A percentile compares a stretch with the other conserved stretches of the same genome.
Conservation (phyloP, 1,140 invertebrate genomes). For the Agrypnia vestita region DNA sequence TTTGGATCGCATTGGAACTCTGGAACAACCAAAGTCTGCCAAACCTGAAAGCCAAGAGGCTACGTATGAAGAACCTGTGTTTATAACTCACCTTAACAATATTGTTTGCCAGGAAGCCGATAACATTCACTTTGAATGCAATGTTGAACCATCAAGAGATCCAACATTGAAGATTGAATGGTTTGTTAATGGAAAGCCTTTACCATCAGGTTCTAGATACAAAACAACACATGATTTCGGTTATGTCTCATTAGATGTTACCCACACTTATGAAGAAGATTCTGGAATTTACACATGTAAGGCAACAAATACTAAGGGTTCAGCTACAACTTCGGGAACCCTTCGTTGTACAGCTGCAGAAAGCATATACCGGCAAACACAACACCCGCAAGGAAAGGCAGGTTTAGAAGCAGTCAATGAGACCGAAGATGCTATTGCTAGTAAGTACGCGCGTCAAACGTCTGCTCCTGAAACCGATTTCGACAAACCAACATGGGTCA, state of each 20-base stretch:
- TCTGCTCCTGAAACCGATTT: conserved; percentile 83
- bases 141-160: conserved; percentile 94
- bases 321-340: conserved; percentile 90
- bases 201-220: conserved; percentile 85
- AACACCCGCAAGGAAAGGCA: conserved; percentile 91
- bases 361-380: conserved; percentile 87
- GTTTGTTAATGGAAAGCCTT: conserved; percentile 89
- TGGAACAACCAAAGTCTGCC: conserved; percentile 84
- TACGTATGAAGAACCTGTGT: conserved; percentile 88
- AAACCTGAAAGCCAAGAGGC: conserved; percentile 81
- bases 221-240: conserved; percentile 93
- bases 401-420: conserved; percentile 90
- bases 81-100: conserved; percentile 93
- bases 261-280: conserved; percentile 88
- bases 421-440: conserved; percentile 84
- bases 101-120: conserved; percentile 92
- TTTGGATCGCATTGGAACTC: conserved; percentile 86
- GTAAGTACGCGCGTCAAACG: conserved; percentile 78
- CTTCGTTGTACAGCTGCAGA: conserved; percentile 86
- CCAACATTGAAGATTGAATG: conserved; percentile 95
- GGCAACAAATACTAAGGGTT: conserved; percentile 92
- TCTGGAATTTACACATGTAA: conserved; percentile 93
- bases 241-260: conserved; percentile 88
- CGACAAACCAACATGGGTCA: conserved; percentile 91
- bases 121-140: conserved; percentile 94